Conservation (phyloP, 2,888 invertebrate genomes). For the Blera fallax region DNA sequence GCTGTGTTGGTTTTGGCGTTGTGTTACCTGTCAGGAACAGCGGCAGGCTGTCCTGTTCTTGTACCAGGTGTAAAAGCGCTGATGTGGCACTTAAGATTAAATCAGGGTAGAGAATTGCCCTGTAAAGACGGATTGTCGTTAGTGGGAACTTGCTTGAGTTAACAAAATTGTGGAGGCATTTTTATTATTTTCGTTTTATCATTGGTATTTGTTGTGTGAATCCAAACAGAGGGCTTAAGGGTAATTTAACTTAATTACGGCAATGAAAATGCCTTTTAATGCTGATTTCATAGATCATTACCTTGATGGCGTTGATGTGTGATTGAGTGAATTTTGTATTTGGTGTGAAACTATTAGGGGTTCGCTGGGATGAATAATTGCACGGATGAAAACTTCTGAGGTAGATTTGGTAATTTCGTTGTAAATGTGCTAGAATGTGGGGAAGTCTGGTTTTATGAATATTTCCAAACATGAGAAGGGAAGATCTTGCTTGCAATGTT, state of each 20-base stretch:
- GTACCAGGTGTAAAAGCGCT: background rate
- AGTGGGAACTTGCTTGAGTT: background rate
- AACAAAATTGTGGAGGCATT: background rate
- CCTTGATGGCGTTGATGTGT: background rate
- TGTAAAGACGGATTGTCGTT: background rate
- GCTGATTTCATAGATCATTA: background rate
- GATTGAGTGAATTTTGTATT: background rate
- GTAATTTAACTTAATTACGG: constrained; percentile 3
- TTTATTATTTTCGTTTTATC: background rate
- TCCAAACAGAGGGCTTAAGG: background rate
- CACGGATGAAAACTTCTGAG: too few species aligned
- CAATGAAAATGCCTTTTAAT: background rate
- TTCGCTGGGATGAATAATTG: too few species aligned
- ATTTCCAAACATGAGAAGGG: too few species aligned
- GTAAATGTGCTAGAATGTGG: too few species aligned
- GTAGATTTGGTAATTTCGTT: background rate
- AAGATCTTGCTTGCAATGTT: too few species aligned
- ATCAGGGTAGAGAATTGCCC: background rate
- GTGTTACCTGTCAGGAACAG: background rate
- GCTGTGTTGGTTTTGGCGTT: background rate
- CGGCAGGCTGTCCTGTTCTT: background rate
- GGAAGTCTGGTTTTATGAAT: too few species aligned
- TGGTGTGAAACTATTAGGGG: background rate
- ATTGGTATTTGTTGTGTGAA: background rate
- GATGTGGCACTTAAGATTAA: constrained; percentile 2